Percentiles rank a stretch among this genome's conserved stretches.
phyloP scores from a whole-genome alignment of 2,888 invertebrate species.

The Tridacna crocea region DNA sequence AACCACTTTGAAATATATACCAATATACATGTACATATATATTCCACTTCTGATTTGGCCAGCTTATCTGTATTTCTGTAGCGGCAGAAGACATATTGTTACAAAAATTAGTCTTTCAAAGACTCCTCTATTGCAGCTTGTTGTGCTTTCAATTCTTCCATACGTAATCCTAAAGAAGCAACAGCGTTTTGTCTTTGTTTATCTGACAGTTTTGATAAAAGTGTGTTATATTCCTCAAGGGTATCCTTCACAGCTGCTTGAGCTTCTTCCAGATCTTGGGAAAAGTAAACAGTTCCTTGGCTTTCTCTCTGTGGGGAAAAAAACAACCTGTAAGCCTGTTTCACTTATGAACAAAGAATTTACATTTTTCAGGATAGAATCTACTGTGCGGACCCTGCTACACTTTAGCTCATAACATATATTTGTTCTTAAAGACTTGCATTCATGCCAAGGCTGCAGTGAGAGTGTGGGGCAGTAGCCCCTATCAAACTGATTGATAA shows the following conservation, averaged over 20 bases:
- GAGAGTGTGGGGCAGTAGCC: too few species aligned
- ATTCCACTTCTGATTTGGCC: too few species aligned
- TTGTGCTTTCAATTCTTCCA: slow-evolving; percentile 79
- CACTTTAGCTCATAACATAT: neutral
- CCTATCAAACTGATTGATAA: too few species aligned
- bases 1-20: too few species aligned
- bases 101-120: slow-evolving; percentile 84
- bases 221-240: slow-evolving; percentile 70
- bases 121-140: slow-evolving; percentile 80
- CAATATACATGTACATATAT: too few species aligned
- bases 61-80: too few species aligned
- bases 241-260: slow-evolving; percentile 74
- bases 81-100: too few species aligned
- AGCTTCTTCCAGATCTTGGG: slow-evolving; percentile 80
- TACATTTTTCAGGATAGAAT: neutral
- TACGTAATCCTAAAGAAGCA: slow-evolving; percentile 75
- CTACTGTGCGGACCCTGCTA: too few species aligned
- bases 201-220: slow-evolving; percentile 71
- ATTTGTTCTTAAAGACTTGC: neutral
- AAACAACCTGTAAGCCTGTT: neutral
- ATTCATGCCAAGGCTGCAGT: too few species aligned
- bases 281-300: slow-evolving; percentile 80
- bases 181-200: slow-evolving; percentile 72
- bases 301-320: slow-evolving; percentile 72
- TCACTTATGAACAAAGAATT: neutral